Evolutionary conservation across 2,113 vertebrate species (phyloP).

Genomic region (Clarias batrachus): DNA sequence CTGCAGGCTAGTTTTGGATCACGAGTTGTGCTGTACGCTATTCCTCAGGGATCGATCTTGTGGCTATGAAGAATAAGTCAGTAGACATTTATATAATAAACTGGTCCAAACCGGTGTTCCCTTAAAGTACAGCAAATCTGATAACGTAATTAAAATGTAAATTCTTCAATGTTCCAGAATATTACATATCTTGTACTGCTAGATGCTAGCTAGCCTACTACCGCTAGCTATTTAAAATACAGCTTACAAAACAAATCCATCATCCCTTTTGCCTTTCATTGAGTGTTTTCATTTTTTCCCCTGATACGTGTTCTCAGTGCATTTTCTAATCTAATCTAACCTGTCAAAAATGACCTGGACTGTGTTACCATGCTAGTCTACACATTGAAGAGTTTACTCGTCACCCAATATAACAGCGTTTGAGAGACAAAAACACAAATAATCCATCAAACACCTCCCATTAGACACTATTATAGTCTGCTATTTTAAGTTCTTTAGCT

Average conservation of each 20-base stretch:
- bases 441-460: background rate
- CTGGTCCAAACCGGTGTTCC: background rate
- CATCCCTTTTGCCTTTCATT: background rate
- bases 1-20: background rate
- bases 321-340: no score
- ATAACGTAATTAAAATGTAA: background rate
- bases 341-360: no score
- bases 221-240: background rate
- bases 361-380: background rate
- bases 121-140: background rate
- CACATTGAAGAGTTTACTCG: background rate
- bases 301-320: background rate
- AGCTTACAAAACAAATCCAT: background rate
- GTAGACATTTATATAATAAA: background rate
- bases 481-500: background rate
- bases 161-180: no score
- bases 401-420: background rate
- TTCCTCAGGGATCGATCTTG: background rate
- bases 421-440: background rate
- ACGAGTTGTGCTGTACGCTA: background rate
- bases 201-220: background rate
- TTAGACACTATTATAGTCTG: background rate
- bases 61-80: background rate
- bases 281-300: background rate
- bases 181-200: background rate